These are phyloP conservation scores for Tapirus terrestris DNA, from an alignment of 2,113 vertebrate genomes.

Conservation along the genomic window DNA sequence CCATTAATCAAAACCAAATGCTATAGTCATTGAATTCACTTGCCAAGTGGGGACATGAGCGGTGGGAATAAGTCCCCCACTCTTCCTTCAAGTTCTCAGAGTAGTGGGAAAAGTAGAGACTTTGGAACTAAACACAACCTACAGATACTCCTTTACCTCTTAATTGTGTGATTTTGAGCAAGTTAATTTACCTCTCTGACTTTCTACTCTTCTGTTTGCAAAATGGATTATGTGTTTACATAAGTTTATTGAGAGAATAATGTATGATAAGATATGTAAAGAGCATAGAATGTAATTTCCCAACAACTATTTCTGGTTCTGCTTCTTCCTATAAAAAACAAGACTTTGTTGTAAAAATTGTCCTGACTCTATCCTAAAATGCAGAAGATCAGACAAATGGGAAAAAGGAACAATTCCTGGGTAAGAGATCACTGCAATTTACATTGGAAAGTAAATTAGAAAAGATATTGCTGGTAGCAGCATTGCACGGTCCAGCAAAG, in stretches of 20 bases:
- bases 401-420: not conserved
- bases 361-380: not conserved
- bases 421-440: not conserved
- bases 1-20: not conserved
- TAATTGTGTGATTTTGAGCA: not conserved
- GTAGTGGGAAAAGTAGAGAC: not conserved
- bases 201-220: not conserved
- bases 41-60: accelerated
- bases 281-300: not conserved
- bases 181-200: not conserved
- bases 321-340: not conserved
- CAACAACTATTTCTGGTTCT: not conserved
- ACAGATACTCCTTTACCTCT: not conserved
- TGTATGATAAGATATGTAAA: not conserved
- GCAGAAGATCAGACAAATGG: not conserved
- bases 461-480: not conserved
- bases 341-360: not conserved
- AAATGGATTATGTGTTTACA: not conserved
- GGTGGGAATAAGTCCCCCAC: not conserved
- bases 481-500: not conserved
- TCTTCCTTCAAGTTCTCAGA: not conserved
- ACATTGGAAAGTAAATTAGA: not conserved
- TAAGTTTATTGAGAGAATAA: not conserved
- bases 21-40: not conserved
- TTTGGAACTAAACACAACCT: not conserved